These are phyloP conservation scores for Mamestra configurata DNA, from an alignment of 1,140 invertebrate species.

Conservation along the genomic window DNA sequence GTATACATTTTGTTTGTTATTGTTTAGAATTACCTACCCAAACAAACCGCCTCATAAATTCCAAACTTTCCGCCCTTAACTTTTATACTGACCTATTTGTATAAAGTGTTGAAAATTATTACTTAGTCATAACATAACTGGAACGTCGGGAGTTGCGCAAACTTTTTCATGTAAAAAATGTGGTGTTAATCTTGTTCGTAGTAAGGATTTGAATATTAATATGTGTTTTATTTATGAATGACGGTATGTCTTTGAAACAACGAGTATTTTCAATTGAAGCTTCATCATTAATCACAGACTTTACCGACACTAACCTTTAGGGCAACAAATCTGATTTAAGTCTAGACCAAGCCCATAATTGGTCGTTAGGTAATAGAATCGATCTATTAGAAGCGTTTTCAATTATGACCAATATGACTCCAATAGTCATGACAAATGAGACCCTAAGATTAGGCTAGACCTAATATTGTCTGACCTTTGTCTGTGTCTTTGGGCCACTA, in stretches of 20 bases:
- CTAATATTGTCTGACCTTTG: not conserved
- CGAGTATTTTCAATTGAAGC: not conserved
- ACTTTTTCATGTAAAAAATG: constrained; percentile 50
- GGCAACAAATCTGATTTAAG: not conserved
- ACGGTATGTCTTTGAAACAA: not conserved
- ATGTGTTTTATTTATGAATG: not conserved
- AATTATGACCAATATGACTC: constrained; percentile 1
- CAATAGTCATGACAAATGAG: constrained; percentile 15
- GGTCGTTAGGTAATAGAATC: not conserved
- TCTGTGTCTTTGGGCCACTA: not conserved
- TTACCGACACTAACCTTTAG: not conserved
- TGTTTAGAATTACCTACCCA: constrained; percentile 74
- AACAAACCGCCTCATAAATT: constrained; percentile 68
- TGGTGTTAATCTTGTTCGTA: constrained; percentile 47
- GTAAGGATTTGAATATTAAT: constrained; percentile 38
- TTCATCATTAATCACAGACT: not conserved
- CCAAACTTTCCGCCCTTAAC: constrained; percentile 65
- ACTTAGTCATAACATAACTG: constrained; percentile 54
- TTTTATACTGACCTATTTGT: constrained; percentile 63
- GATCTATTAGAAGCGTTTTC: constrained; percentile 8
- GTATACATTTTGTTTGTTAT: constrained; percentile 70
- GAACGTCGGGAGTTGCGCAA: constrained; percentile 29
- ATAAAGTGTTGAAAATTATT: constrained; percentile 62
- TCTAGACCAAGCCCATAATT: not conserved
- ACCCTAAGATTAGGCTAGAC: not conserved